Evolutionary conservation across 2,797 vertebrate genomes (phyloP), one percentile per base, ranked within the genome.

Genomic region (Pagetopsis macropterus): DNA sequence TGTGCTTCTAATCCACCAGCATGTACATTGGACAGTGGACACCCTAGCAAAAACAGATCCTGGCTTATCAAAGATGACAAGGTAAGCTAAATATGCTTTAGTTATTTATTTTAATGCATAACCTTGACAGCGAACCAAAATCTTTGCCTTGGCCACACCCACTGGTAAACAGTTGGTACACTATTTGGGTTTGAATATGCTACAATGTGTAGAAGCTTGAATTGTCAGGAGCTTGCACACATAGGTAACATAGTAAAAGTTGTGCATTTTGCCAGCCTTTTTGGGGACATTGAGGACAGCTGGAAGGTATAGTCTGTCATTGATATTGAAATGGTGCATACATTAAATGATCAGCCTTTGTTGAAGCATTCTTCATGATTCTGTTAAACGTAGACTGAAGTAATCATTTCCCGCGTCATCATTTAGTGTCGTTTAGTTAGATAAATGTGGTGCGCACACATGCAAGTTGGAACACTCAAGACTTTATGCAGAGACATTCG

Each of bases 1-100:
- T 77, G 81, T 86, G 86, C 90, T 90, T 93, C 89, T 90, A 78
- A 83, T 76, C 92, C 88, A 90, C 75, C 91, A 94, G 91, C 91
- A 96, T 96, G 96, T 92, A 90, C 93, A 90, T 76, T 87, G 92
- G 92, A 90, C 90, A 88, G 90, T 91, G 88, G 89, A 94, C 90
- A 94, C 93, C 86, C 66, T 94, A 94, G 93, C 92, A 86, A 88
- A 84, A 92, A 90, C 81, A 83, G 84, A 90, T 84, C 87, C 75
- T 89, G 92, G 91, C 92, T 94, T 93, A 87, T 88, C 94, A 92
- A 96, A 95, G 91, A 96, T 96, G 95, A 95, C 93, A 95, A 94
- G 94, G 94, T 95, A 90, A 44, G 78, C 27, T 40, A 55, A 27
- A 54, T 68, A 7, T 67, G 5, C 4, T 59, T 33, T 1, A n/a